These are phyloP conservation scores for Drosophila simulans DNA, from an alignment of 1,140 invertebrate genomes.

Conservation along the genomic window DNA sequence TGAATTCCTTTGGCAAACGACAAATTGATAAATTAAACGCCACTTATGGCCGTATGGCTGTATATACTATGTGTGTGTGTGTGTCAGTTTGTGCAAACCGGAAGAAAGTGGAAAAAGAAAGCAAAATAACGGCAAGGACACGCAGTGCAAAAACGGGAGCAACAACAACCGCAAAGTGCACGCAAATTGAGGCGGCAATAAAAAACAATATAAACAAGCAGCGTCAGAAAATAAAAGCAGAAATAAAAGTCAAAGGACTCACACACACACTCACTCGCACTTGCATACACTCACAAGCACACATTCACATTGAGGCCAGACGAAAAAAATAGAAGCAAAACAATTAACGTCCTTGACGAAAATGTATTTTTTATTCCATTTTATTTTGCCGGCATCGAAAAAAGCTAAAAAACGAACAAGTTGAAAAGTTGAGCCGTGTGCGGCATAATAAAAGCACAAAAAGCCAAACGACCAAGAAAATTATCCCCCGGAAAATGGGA, in stretches of 20 bases:
- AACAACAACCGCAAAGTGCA: constrained; percentile 67
- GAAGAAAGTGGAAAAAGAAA: constrained; percentile 61
- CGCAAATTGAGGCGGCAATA: constrained; percentile 75
- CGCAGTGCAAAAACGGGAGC: constrained; percentile 52
- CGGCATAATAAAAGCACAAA: constrained; percentile 67
- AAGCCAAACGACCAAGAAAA: constrained; percentile 64
- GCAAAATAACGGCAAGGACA: constrained; percentile 74
- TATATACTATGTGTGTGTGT: neutral
- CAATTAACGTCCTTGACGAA: constrained; percentile 83
- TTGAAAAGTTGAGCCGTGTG: constrained; percentile 70
- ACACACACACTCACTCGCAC: constrained; percentile 24
- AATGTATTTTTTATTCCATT: constrained; percentile 70
- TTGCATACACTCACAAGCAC: constrained; percentile 12
- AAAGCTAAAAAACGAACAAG: constrained; percentile 66
- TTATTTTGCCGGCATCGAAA: constrained; percentile 62
- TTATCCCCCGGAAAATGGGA: constrained; percentile 37
- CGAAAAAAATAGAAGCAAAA: constrained; percentile 83
- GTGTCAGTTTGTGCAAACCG: constrained; percentile 4
- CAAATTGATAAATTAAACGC: constrained; percentile 83
- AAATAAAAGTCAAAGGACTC: constrained; percentile 79
- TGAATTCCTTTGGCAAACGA: constrained; percentile 79
- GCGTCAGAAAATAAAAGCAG: constrained; percentile 45
- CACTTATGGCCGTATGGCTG: constrained; percentile 57
- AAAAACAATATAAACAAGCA: constrained; percentile 72
- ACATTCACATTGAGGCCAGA: constrained; percentile 34